A percentile compares a stretch with the other conserved stretches of the same genome.
These are phyloP conservation scores for Operophtera brumata DNA, from an alignment of 2,888 invertebrate genomes.

Conservation along the genomic window DNA sequence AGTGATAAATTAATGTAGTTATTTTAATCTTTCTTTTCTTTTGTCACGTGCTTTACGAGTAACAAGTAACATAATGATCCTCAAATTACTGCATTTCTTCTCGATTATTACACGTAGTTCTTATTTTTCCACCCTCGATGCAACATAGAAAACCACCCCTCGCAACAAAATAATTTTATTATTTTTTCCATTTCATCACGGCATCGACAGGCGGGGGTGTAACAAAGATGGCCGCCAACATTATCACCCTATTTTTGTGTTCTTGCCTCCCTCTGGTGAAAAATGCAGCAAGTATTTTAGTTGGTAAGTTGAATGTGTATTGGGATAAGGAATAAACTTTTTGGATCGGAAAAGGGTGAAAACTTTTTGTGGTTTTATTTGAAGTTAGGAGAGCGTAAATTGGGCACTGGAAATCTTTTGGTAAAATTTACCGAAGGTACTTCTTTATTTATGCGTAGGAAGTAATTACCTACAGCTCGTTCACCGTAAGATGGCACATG, in stretches of 20 bases:
- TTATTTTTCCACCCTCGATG: no score
- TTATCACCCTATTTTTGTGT: conserved; percentile 75
- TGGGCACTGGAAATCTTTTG: neutral
- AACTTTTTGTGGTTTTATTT: conserved; percentile 11
- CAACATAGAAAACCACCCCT: neutral
- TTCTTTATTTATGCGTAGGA: no score
- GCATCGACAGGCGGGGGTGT: conserved; percentile 55
- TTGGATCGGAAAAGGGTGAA: conserved; percentile 15
- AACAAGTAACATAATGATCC: conserved; percentile 4
- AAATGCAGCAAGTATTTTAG: conserved; percentile 16
- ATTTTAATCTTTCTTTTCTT: no score
- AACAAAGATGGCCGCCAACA: conserved; percentile 66
- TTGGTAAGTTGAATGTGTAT: conserved; percentile 15
- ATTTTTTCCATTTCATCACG: conserved; percentile 36
- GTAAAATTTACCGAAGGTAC: neutral
- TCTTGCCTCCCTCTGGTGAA: conserved; percentile 52
- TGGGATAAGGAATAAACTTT: conserved; percentile 15
- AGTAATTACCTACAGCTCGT: no score
- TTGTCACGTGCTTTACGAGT: no score
- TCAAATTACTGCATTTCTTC: conserved; percentile 6
- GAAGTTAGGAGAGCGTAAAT: conserved; percentile 7
- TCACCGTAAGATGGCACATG: no score
- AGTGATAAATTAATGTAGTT: no score
- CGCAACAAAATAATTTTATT: conserved; percentile 42
- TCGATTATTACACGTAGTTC: conserved; percentile 1